Base-by-base conservation (phyloP, 2,797 vertebrate species). In the Hyperoplus immaculatus region DNA sequence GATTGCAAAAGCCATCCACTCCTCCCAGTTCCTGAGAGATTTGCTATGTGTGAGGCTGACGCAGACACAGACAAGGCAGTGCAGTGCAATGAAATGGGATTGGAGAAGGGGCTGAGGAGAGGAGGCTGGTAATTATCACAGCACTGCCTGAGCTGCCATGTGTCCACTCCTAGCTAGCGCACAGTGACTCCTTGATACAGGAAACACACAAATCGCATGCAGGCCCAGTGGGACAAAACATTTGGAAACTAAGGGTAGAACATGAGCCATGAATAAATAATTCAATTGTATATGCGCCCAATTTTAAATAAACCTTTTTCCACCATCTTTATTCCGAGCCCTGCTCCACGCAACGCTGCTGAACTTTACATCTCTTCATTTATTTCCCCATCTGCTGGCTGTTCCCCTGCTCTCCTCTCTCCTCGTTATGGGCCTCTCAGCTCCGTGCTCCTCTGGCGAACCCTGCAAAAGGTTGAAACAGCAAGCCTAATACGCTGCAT, bases 211-310 rank as follows among this genome's bases (percentile, higher is more conserved):
- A 88, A 83, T 64, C 49, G 38, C 67, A 50, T 72, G 78, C 67
- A 50, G 74, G 78, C 82, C 84, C 84, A 69, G 80, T 21, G 85
- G 91, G 88, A 90, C 75, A 36, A 38, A 15, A 39, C 29, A 29
- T 71, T 74, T 79, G 74, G 63, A 65, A 73, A 29, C 3, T 29
- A 73, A 74, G 36, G 67, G 29, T 29, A 89, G 68, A 82, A 82
- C 72, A 71, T 75, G 60, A 81, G 6, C 63, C 72, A 79, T 91
- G 81, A 90, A 94, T 90, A 89, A 93, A 91, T 75, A 79, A 91
- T 87, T 84, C n/a, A 63, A 56, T 79, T 88, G 83, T 84, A 51
- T 66, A 58, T 77, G 62, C 0, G 0, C 58, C n/a, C 42, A 69
- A 71, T 77, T 78, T 83, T 72, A 42, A 60, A 29, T 29, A 81